phyloP scores from a whole-genome alignment of 2,888 invertebrate species.

The Aporophyla nigra region DNA sequence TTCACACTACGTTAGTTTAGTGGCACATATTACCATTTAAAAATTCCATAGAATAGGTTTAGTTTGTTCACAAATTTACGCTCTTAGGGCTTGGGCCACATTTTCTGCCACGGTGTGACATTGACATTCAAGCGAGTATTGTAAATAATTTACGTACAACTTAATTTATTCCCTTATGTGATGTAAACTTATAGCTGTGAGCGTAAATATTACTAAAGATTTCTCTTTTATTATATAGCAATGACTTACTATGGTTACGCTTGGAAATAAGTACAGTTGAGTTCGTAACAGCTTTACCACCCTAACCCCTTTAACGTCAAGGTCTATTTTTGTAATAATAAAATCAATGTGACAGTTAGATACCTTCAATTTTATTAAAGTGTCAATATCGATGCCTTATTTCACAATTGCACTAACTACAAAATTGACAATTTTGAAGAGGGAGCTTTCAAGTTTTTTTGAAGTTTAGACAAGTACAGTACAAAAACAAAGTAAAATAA shows the following conservation, averaged over 20 bases:
- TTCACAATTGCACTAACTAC: no score
- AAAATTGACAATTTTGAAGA: no score
- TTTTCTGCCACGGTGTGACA: background rate
- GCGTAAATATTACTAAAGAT: background rate
- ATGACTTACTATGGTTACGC: background rate
- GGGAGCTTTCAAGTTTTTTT: no score
- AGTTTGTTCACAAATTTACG: background rate
- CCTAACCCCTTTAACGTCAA: background rate
- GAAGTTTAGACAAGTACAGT: no score
- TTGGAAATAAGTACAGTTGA: background rate
- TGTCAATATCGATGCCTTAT: no score
- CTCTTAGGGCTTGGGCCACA: background rate
- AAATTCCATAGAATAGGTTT: background rate
- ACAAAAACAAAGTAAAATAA: no score
- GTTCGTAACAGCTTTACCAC: background rate
- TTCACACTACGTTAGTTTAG: no score
- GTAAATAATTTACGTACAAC: background rate
- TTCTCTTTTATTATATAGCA: background rate
- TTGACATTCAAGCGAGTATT: background rate
- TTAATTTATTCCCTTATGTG: background rate
- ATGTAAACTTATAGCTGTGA: background rate
- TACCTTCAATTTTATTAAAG: background rate
- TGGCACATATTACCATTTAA: background rate
- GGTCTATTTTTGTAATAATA: background rate
- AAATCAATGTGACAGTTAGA: background rate